Base-by-base conservation (phyloP, 2,113 vertebrate species). In the Orcinus orca region DNA sequence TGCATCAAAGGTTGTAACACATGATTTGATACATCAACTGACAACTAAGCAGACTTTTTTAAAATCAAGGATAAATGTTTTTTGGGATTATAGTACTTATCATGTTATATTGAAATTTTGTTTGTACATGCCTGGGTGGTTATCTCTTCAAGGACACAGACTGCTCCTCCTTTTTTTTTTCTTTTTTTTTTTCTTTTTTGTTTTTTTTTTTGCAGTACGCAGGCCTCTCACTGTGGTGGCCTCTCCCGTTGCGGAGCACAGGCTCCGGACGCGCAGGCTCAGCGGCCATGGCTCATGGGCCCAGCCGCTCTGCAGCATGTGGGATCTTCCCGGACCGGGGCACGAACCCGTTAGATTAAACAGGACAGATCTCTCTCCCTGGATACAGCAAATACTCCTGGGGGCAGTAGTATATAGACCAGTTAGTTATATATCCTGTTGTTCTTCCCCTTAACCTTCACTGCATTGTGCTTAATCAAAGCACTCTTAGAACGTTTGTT, bases 21-120 rank as follows among this genome's bases (percentile, higher is more conserved):
- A 17, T 70, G 89, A 76, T 63, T 81, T 91, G 86, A 88, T 38
- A 65, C 44, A 20, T 41, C 67, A 44, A 3, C 63, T 60, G 77
- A 85, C 58, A 71, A 8, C 10, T 11, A 71, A 89, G 33, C 25
- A 88, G 88, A 31, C 26, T 74, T 33, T 36, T 38, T 88, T 71
- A 91, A 88, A 70, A 95, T 95, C 60, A 31, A 29, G 36, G 44
- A 11, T 76, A 88, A 88, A 36, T 58, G 17, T 21, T 7, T 87
- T 93, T 50, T 67, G 50, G 12, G n/a, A 91, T 93, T 53, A 90
- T 21, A 65, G 55, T 79, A n/a, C 26, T 94, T 94, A 62, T 0
- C 1, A 3, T 12, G 65, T 93, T 60, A 36, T 6, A 33, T 1
- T 38, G 33, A 90, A 83, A 65, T 70, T 84, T 38, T 73, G 58